phyloP scores from a whole-genome alignment of 2,113 vertebrate genomes.

The Colaptes auratus region DNA sequence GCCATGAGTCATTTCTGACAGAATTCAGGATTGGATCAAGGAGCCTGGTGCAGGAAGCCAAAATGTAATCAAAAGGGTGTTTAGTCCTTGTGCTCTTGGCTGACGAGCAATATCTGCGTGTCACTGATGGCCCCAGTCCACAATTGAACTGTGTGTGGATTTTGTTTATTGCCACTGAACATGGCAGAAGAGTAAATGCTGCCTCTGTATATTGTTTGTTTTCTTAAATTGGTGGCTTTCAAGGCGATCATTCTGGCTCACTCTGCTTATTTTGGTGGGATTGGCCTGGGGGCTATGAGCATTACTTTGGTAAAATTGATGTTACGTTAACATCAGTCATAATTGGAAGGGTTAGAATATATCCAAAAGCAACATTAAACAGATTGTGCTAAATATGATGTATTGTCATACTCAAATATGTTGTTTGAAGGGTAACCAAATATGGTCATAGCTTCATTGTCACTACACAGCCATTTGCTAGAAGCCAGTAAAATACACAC shows the following conservation, averaged over 20 bases:
- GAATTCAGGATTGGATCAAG: neutral
- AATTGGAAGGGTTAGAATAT: neutral
- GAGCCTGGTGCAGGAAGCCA: neutral
- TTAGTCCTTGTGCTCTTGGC: neutral
- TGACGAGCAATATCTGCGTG: neutral
- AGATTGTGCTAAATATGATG: neutral
- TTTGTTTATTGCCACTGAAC: neutral
- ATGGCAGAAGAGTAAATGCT: neutral
- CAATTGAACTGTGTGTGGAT: fast-evolving
- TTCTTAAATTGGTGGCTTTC: neutral
- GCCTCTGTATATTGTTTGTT: neutral
- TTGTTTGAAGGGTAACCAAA: constrained; percentile 10
- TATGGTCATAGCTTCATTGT: neutral
- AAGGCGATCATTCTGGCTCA: fast-evolving
- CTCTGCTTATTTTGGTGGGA: neutral
- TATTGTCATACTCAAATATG: neutral
- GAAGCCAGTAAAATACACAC: constrained; percentile 38
- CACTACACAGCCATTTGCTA: constrained; percentile 17
- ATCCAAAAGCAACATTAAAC: constrained; percentile 20
- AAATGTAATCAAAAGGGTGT: neutral
- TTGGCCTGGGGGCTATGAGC: neutral
- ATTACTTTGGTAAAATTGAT: neutral
- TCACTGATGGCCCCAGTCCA: neutral
- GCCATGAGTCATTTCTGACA: neutral
- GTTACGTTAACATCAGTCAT: fast-evolving